Conservation (phyloP, 2,113 vertebrate species). For the Ictalurus furcatus region DNA sequence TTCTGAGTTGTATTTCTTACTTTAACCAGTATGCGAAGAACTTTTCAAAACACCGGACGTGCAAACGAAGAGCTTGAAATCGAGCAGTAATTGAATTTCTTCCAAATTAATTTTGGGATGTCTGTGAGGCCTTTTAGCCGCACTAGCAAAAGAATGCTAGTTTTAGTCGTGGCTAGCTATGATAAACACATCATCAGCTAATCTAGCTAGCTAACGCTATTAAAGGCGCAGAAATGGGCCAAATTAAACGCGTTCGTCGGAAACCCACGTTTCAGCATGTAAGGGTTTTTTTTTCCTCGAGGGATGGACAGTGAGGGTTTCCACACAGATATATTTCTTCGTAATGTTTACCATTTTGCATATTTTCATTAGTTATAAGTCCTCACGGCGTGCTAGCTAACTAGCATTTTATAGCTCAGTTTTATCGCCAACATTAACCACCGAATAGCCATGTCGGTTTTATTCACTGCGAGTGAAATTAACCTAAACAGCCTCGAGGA, state of each 20-base stretch:
- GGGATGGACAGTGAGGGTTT: background rate
- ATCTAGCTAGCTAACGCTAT: slow-evolving; percentile 18
- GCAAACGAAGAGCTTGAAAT: background rate
- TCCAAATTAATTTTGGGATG: slow-evolving; percentile 68
- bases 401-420: slow-evolving; percentile 40
- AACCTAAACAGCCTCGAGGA: background rate
- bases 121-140: slow-evolving; percentile 75
- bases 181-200: slow-evolving; percentile 50
- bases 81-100: slow-evolving; percentile 41
- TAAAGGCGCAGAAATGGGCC: background rate
- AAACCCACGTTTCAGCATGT: background rate
- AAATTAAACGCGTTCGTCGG: background rate
- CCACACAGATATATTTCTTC: slow-evolving; percentile 51
- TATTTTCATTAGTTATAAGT: slow-evolving; percentile 69
- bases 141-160: slow-evolving; percentile 58
- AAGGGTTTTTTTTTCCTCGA: background rate
- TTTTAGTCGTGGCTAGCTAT: slow-evolving; percentile 37
- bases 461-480: background rate
- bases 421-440: slow-evolving; percentile 13
- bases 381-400: slow-evolving; percentile 61
- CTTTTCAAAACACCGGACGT: background rate
- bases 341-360: slow-evolving; percentile 61
- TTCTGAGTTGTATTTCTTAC: background rate
- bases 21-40: background rate
- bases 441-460: background rate